Evolutionary conservation across 1,140 invertebrate genomes (phyloP).

Genomic region (Pseudobourletiella spinata): DNA sequence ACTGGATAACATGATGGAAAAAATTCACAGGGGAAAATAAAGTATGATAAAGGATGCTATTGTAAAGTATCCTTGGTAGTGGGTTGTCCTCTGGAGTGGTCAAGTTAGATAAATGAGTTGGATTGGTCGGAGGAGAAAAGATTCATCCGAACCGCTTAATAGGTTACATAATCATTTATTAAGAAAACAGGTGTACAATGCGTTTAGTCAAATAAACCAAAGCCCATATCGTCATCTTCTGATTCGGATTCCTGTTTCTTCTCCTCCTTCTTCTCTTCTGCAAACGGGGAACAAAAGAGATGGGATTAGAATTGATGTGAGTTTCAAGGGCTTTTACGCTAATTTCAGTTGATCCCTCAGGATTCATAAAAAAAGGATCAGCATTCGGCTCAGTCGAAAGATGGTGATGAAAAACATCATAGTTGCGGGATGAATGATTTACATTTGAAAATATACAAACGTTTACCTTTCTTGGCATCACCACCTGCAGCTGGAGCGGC

Average conservation of each 20-base stretch:
- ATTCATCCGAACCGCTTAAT: not conserved
- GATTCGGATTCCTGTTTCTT: slow-evolving; percentile 39
- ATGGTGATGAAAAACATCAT: slow-evolving; percentile 34
- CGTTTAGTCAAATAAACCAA: slow-evolving; percentile 39
- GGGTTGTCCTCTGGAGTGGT: no score
- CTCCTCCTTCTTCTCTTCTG: slow-evolving; percentile 41
- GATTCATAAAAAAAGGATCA: slow-evolving; percentile 18
- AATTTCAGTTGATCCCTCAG: slow-evolving; percentile 16
- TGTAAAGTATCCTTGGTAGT: no score
- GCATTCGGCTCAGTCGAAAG: slow-evolving; percentile 35
- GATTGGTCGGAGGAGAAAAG: no score
- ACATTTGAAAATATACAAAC: no score
- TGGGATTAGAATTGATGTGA: no score
- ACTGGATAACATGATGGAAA: no score
- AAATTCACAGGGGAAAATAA: no score
- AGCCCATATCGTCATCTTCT: slow-evolving; percentile 42
- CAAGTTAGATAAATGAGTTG: no score
- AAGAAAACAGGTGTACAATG: not conserved
- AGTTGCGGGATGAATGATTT: not conserved
- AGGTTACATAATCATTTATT: not conserved
- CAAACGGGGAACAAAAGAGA: slow-evolving; percentile 30
- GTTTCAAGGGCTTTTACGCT: not conserved
- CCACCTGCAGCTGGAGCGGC: slow-evolving; percentile 14
- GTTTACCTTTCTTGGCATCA: slow-evolving; percentile 24
- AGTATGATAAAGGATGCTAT: no score